Conservation (phyloP, 2,797 vertebrate species). For the Euthynnus affinis region DNA sequence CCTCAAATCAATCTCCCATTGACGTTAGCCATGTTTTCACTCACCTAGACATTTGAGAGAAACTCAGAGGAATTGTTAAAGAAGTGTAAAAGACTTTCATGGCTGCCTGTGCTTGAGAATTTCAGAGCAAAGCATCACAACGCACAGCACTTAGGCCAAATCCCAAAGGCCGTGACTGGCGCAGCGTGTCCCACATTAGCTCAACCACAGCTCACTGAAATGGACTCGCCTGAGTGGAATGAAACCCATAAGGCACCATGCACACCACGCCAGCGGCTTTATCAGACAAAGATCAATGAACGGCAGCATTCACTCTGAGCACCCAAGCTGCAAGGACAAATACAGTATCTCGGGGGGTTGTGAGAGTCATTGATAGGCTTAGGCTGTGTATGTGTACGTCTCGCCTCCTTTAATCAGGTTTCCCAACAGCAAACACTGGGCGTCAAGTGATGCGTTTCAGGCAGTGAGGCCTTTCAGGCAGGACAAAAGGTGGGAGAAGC, state of each 20-base stretch:
- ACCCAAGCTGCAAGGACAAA: constrained; percentile 85
- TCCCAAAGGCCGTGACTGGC: constrained; percentile 88
- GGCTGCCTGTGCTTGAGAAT: constrained; percentile 75
- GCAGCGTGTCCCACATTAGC: constrained; percentile 87
- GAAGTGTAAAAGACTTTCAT: constrained; percentile 78
- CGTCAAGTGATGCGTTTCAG: constrained; percentile 85
- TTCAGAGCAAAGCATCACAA: constrained; percentile 82
- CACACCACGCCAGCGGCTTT: constrained; percentile 84
- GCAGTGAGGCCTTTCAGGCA: constrained; percentile 83
- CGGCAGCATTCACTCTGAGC: constrained; percentile 84
- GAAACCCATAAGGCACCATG: constrained; percentile 85
- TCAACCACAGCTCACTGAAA: constrained; percentile 86
- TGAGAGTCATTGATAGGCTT: constrained; percentile 86
- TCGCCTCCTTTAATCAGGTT: constrained; percentile 85
- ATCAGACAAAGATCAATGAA: constrained; percentile 88
- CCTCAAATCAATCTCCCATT: constrained; percentile 14
- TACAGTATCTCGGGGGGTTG: constrained; percentile 84
- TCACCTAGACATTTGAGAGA: constrained; percentile 41
- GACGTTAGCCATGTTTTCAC: constrained; percentile 30
- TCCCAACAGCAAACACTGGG: constrained; percentile 85
- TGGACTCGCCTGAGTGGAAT: constrained; percentile 88
- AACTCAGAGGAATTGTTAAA: constrained; percentile 62
- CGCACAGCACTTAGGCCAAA: constrained; percentile 85
- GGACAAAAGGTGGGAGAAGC: constrained; percentile 87
- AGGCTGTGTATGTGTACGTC: constrained; percentile 82